Percentiles rank a stretch among this genome's conserved stretches.
These are phyloP conservation scores for Colletes collaris DNA, from an alignment of 2,888 invertebrate species.

Conservation along the genomic window DNA sequence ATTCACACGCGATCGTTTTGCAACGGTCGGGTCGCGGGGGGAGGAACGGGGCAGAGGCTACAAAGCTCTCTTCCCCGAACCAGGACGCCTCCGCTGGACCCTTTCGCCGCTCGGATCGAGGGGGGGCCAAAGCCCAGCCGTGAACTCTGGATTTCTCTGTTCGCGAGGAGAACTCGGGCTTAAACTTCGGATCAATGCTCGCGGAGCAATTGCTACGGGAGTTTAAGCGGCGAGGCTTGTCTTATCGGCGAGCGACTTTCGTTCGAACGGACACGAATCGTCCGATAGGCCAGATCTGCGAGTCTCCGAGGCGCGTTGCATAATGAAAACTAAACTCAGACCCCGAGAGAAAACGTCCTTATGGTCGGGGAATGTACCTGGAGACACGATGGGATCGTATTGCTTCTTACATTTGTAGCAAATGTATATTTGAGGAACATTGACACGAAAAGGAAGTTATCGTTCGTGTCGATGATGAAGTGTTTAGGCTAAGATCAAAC, in stretches of 20 bases:
- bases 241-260: conserved; percentile 67
- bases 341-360: too few relatives aligned
- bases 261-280: conserved; percentile 53
- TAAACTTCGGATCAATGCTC: conserved; percentile 69
- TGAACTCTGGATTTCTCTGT: conserved; percentile 59
- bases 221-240: conserved; percentile 60
- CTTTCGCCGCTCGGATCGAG: conserved; percentile 19
- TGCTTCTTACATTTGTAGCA: too few relatives aligned
- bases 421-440: too few relatives aligned
- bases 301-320: too few relatives aligned
- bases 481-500: too few relatives aligned
- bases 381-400: too few relatives aligned
- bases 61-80: conserved; percentile 3
- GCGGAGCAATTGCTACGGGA: conserved; percentile 60
- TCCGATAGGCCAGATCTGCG: conserved; percentile 39
- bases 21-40: conserved; percentile 21
- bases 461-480: too few relatives aligned
- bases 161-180: conserved; percentile 60
- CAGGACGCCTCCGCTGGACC: neutral
- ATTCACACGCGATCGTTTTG: conserved; percentile 70
- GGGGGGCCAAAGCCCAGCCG: conserved; percentile 58
- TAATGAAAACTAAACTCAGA: too few relatives aligned
- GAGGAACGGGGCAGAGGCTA: neutral
- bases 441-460: too few relatives aligned
- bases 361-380: too few relatives aligned